Base-by-base conservation (phyloP, 2,797 vertebrate genomes). In the Margarornis squamiger region DNA sequence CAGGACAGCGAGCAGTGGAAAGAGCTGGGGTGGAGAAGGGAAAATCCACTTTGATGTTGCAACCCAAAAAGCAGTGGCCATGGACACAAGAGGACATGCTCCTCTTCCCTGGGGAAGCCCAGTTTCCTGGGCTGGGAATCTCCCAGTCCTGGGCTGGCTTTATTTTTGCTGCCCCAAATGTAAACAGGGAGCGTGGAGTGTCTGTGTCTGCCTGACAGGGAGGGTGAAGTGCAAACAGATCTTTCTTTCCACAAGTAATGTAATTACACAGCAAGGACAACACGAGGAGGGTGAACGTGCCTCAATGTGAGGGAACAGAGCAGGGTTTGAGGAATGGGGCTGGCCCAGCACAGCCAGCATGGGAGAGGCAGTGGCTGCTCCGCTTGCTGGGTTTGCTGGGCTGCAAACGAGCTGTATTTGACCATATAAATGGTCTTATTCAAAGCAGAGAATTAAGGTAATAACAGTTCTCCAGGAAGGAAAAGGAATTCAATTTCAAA, bases 401-500 rank as follows among this genome's bases (percentile, higher is more conserved):
- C 90, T 66, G 71, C 63, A 71, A 82, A 71, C 63, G 32, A 84
- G 77, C 67, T 2, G 34, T n/a, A 38, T 89, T 88, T 88, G 88
- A 82, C 92, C 80, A 49, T 41, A 58, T 27, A 78, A 88, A 88
- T 72, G n/a, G 63, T 62, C 88, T 92, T 90, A 88, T 86, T 95
- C 92, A 91, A 67, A 92, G 90, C 74, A 55, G 77, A 87, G 88
- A 92, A 95, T 74, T 70, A 93, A 80, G 86, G 96, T 93, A 95
- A 95, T 93, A 94, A 95, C 93, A 55, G 87, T 67, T 90, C 92
- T 80, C 65, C 2, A 7, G 66, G 55, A 95, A 95, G 83, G 79
- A 92, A 89, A 80, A 83, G 73, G 88, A 91, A 93, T 96, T 95
- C 93, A 93, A 96, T 97, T 97, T 96, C 95, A 95, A 93, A 94